Percentiles rank a stretch among this genome's conserved stretches.
These are phyloP conservation scores for Chrosomus eos DNA, from an alignment of 2,797 vertebrate genomes.

Conservation along the genomic window DNA sequence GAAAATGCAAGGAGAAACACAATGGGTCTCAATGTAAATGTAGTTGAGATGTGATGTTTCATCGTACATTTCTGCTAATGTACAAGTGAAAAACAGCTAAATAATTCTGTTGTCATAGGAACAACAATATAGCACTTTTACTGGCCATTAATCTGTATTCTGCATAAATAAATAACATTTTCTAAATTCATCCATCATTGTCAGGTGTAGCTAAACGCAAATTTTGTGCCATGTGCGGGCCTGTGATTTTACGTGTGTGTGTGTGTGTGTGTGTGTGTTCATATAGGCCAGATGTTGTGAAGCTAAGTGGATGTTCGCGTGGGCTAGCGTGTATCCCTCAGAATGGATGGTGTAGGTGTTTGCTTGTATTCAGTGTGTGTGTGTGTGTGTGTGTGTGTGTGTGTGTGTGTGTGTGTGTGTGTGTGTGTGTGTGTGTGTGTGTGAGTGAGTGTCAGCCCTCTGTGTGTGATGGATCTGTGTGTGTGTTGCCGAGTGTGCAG, in stretches of 20 bases:
- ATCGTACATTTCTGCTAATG: not conserved
- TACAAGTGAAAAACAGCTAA: not conserved
- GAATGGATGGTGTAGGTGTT: constrained; percentile 32
- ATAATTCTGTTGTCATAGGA: not conserved
- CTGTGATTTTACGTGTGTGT: constrained; percentile 3
- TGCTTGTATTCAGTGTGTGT: constrained; percentile 27
- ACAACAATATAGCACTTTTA: not conserved
- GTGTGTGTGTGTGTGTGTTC: not conserved
- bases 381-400: constrained; percentile 22
- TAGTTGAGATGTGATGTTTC: not conserved
- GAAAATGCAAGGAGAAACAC: not conserved
- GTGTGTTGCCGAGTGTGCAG: constrained; percentile 28
- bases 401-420: constrained; percentile 27
- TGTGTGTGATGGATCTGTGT: constrained; percentile 30
- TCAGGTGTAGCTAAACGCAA: constrained; percentile 10
- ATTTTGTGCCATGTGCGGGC: not conserved
- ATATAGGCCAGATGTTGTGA: constrained; percentile 21
- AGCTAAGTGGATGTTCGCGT: constrained; percentile 18
- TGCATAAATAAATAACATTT: not conserved
- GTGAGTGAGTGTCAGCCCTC: constrained; percentile 24
- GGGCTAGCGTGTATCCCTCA: constrained; percentile 8
- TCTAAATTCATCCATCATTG: not conserved
- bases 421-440: constrained; percentile 21
- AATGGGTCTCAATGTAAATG: not conserved
- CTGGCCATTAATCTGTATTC: not conserved